phyloP scores from a whole-genome alignment of 2,797 vertebrate species.

The Gymnoscopelus microlampas region DNA sequence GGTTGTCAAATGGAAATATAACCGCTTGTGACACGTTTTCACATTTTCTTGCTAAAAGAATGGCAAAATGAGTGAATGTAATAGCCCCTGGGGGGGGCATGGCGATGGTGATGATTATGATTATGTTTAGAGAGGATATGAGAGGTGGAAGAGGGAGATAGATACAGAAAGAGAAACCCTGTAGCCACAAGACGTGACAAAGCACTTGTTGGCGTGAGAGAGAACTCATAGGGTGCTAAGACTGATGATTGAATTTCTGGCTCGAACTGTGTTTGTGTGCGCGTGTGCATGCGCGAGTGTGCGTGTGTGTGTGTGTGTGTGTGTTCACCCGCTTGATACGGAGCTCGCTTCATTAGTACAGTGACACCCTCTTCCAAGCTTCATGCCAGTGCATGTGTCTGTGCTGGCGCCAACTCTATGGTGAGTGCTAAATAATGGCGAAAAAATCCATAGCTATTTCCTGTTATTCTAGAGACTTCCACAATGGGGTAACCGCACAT shows the following conservation, averaged over 20 bases:
- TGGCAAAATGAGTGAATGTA: constrained; percentile 64
- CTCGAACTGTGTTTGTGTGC: constrained; percentile 36
- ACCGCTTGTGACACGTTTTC: constrained; percentile 55
- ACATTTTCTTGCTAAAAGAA: constrained; percentile 66
- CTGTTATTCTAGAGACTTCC: constrained; percentile 78
- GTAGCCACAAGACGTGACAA: constrained; percentile 71
- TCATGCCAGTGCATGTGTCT: constrained; percentile 61
- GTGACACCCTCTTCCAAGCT: constrained; percentile 35
- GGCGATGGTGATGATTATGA: constrained; percentile 50
- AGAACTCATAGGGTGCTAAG: constrained; percentile 39
- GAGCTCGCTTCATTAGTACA: constrained; percentile 33
- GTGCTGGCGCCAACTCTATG: constrained; percentile 61
- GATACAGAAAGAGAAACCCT: constrained; percentile 50
- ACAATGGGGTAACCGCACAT: constrained; percentile 68
- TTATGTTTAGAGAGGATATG: constrained; percentile 60
- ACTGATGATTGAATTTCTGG: constrained; percentile 49
- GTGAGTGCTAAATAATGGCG: constrained; percentile 58
- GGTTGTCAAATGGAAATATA: constrained; percentile 69
- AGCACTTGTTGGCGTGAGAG: constrained; percentile 68
- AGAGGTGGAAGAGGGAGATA: constrained; percentile 51
- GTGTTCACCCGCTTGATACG: constrained; percentile 26
- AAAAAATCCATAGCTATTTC: constrained; percentile 71
- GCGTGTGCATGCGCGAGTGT: constrained; percentile 1
- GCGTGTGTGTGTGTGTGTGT: not conserved
- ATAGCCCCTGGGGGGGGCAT: constrained; percentile 58